Evolutionary conservation across 53 echinoderm and acorn worm species (phyloP), one percentile per base, ranked within the genome.

Genomic region (Glandiceps talaboti): DNA sequence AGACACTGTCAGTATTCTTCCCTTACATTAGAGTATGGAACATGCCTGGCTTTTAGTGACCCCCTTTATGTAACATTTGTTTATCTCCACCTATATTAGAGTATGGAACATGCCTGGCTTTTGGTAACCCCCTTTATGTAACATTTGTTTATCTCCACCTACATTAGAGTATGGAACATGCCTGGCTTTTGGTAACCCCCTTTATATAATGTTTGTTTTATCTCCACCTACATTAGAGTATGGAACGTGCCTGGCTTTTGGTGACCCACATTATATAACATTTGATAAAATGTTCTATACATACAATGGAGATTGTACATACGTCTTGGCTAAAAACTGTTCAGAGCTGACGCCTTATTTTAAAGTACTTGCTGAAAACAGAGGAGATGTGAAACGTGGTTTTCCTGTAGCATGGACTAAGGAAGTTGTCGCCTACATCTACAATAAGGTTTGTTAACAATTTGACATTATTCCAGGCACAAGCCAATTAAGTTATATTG

Each of bases 181-280:
- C 33, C 27, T 31, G 32, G 82, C 74, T 27, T 82, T 26, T 82
- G 76, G 82, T 76, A 76, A 76, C 74, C 82, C 76, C 20, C 82
- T 76, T 30, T 82, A 74, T 64, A 76, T 1, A 27, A 82, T 32
- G 31, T 82, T 72, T 27, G 82, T n/a, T n/a, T n/a, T n/a, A n/a
- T 45, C 6, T 45, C 64, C 64, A 20, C 64, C 64, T 20, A 33
- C 30, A 30, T 10, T 32, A 74, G 82, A 82, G 27, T 32, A 30
- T 33, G 82, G 82, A 28, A 64, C 74, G 28, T 82, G 82, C 33
- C 27, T 31, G 32, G 82, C 74, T 27, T 82, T 26, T 82, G 76
- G 82, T 76, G 82, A 76, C 74, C 82, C 76, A 14, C 82, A 82
- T 30, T 82, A 74, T 64, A 76, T 1, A 27, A 82, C 76, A 31